These are phyloP conservation scores for Tenthredo scrophulariae DNA, from an alignment of 2,888 invertebrate species.

Conservation along the genomic window DNA sequence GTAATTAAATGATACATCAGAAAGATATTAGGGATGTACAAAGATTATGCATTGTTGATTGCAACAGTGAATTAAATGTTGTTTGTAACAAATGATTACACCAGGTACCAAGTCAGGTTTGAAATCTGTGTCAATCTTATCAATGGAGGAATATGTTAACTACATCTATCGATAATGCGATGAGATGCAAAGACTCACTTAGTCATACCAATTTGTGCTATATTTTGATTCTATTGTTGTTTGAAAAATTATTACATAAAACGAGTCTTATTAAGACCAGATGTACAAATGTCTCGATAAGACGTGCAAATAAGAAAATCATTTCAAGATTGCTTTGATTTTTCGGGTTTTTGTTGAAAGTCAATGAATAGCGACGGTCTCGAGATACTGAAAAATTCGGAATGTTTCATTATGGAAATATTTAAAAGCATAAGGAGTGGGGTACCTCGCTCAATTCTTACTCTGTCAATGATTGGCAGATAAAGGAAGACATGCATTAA, in stretches of 20 bases:
- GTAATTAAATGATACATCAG: neutral
- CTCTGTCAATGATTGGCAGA: slow-evolving; percentile 80
- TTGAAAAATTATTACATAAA: neutral
- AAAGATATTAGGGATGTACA: neutral
- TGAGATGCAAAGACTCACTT: neutral
- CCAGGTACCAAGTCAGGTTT: neutral
- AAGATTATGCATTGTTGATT: neutral
- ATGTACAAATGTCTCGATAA: neutral
- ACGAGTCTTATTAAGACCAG: neutral
- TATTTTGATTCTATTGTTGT: neutral
- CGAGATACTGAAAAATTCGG: neutral
- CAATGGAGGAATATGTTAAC: neutral
- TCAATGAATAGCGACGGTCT: neutral
- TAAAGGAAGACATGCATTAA: slow-evolving; percentile 80
- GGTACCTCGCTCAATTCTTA: slow-evolving; percentile 80
- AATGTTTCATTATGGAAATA: neutral
- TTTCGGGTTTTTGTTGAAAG: neutral
- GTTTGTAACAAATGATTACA: neutral
- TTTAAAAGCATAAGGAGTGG: neutral
- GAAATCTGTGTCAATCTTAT: neutral
- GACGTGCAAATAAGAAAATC: neutral
- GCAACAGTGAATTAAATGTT: neutral
- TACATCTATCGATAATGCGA: neutral
- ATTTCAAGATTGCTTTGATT: neutral
- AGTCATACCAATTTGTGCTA: neutral